Percentiles rank a stretch among this genome's conserved stretches.
These are phyloP conservation scores for Xyliphius kryptos DNA, from an alignment of 2,113 vertebrate species.

Conservation along the genomic window DNA sequence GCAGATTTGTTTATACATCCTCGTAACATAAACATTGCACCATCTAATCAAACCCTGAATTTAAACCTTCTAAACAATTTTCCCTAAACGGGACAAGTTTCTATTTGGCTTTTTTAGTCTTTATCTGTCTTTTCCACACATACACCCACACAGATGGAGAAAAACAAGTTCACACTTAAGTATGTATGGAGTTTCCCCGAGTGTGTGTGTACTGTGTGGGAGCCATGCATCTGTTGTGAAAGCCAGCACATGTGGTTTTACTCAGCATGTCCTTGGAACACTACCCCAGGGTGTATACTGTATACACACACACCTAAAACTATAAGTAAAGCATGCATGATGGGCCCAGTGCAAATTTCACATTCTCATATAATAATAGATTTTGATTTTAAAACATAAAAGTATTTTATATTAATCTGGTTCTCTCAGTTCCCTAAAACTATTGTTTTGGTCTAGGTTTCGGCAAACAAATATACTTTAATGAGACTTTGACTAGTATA, in stretches of 20 bases:
- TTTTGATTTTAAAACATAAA: no score
- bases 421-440: no score
- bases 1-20: no score
- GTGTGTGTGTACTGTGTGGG: slow-evolving; percentile 56
- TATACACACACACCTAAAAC: slow-evolving; percentile 13
- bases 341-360: no score
- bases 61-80: slow-evolving; percentile 37
- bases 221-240: slow-evolving; percentile 63
- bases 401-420: no score
- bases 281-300: slow-evolving; percentile 22
- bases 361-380: no score
- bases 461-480: no score
- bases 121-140: no score
- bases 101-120: slow-evolving; percentile 23
- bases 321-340: slow-evolving; percentile 13
- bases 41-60: slow-evolving; percentile 41
- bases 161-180: slow-evolving; percentile 57
- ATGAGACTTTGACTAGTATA: no score
- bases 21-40: no score
- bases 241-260: slow-evolving; percentile 72
- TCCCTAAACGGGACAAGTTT: not conserved
- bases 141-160: no score
- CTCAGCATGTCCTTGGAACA: slow-evolving; percentile 63
- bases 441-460: no score
- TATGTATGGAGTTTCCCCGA: slow-evolving; percentile 38